Percentiles rank a stretch among this genome's conserved stretches.
Conservation (phyloP, 2,888 invertebrate genomes). For the Nipponacmea schrenckii region DNA sequence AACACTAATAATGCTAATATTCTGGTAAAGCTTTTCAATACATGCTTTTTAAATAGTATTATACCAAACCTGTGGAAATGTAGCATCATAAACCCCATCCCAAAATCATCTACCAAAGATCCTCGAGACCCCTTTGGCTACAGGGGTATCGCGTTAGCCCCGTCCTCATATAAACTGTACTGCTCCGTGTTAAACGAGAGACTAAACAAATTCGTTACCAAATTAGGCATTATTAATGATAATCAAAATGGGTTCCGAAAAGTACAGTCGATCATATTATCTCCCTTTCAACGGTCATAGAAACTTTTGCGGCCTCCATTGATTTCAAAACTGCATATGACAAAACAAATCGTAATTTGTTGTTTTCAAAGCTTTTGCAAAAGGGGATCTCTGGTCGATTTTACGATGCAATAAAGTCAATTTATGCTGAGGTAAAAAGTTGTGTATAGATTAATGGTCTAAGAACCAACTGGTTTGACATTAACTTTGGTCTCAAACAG, state of each 20-base stretch:
- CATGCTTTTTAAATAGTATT: constrained; percentile 23
- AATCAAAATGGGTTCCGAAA: constrained; percentile 30
- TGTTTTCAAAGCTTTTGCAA: neutral
- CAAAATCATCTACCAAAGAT: constrained; percentile 24
- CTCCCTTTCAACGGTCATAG: constrained; percentile 15
- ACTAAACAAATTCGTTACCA: constrained; percentile 16
- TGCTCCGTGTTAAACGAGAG: constrained; percentile 26
- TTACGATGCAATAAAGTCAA: neutral
- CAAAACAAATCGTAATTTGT: neutral
- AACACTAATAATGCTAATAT: neutral
- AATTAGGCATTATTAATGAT: constrained; percentile 19
- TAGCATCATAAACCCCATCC: constrained; percentile 24
- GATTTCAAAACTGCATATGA: constrained; percentile 10
- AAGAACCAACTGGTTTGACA: neutral
- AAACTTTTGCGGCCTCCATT: constrained; percentile 8
- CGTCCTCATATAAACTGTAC: constrained; percentile 28
- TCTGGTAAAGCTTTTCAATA: constrained; percentile 20
- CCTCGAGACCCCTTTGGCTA: constrained; percentile 20
- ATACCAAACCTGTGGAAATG: constrained; percentile 21
- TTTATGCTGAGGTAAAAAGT: constrained; percentile 6
- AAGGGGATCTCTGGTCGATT: neutral
- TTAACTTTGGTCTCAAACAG: constrained; percentile 12
- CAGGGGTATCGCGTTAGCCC: constrained; percentile 24
- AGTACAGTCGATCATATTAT: constrained; percentile 22
- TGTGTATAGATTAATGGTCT: constrained; percentile 4